These are phyloP conservation scores for Scalopus aquaticus DNA, from an alignment of 2,113 vertebrate species.

Conservation along the genomic window DNA sequence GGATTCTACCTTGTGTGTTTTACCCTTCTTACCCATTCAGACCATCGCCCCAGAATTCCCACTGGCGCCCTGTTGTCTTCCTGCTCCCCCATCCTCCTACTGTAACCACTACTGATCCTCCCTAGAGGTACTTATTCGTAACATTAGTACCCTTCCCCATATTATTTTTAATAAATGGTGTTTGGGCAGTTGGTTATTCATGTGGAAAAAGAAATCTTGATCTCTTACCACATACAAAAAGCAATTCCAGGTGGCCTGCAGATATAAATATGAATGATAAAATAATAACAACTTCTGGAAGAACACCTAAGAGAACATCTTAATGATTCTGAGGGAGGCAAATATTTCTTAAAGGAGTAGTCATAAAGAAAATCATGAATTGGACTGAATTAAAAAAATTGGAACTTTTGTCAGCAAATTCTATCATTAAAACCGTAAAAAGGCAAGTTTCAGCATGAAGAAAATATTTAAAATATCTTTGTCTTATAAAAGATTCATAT, in stretches of 20 bases:
- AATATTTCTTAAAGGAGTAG: neutral
- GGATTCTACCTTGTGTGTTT: neutral
- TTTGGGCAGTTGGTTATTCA: neutral
- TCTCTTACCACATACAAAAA: neutral
- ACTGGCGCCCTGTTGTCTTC: neutral
- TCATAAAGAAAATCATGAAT: neutral
- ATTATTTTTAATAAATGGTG: neutral
- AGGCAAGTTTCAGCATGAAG: neutral
- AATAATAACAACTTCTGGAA: neutral
- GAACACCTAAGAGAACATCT: neutral
- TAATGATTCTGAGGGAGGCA: neutral
- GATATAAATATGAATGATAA: neutral
- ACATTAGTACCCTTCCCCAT: neutral
- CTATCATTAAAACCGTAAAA: neutral
- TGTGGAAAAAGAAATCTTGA: neutral
- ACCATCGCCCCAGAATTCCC: neutral
- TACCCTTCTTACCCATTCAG: neutral
- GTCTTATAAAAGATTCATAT: neutral
- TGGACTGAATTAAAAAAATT: neutral
- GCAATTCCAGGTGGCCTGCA: neutral
- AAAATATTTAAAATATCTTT: neutral
- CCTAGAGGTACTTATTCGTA: neutral
- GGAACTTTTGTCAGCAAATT: neutral
- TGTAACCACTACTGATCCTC: neutral
- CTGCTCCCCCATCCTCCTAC: fast-evolving